phyloP scores from a whole-genome alignment of 35 echinoderm and acorn worm genomes.

The Holothuria glaberrima region DNA sequence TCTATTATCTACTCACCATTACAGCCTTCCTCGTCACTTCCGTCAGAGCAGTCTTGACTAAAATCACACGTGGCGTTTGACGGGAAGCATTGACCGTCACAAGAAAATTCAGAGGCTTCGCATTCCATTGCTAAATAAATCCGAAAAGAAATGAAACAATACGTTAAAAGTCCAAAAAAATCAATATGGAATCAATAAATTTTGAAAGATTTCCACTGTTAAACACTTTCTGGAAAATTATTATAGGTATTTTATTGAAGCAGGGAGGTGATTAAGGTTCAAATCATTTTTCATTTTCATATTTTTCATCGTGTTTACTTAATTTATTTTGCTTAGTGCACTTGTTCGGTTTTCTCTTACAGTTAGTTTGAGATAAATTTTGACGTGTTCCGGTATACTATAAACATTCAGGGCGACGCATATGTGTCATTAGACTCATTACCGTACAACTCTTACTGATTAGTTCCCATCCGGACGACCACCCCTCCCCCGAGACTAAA shows the following conservation, averaged over 20 bases:
- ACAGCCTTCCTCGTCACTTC: conserved; percentile 28
- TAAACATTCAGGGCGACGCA: not conserved
- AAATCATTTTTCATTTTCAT: not conserved
- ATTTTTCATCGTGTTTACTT: not conserved
- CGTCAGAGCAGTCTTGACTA: not conserved
- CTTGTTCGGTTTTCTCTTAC: not conserved
- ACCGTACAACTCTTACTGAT: too few relatives aligned
- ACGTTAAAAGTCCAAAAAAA: not conserved
- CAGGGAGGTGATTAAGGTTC: too few relatives aligned
- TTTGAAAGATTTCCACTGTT: too few relatives aligned
- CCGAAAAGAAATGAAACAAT: not conserved
- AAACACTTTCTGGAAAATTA: too few relatives aligned
- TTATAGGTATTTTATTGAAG: not conserved
- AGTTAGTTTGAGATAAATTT: not conserved
- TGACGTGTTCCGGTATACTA: not conserved
- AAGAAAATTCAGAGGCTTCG: not conserved
- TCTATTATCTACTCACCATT: not conserved
- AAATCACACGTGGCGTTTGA: not conserved
- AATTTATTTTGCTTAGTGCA: not conserved
- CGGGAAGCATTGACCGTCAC: not conserved
- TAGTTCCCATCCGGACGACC: too few relatives aligned
- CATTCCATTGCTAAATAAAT: not conserved
- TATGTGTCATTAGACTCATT: too few relatives aligned
- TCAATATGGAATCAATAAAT: too few relatives aligned
- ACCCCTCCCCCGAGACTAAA: too few relatives aligned